Evolutionary conservation across 2,888 invertebrate genomes (phyloP).

Genomic region (Cheilosia urbana): DNA sequence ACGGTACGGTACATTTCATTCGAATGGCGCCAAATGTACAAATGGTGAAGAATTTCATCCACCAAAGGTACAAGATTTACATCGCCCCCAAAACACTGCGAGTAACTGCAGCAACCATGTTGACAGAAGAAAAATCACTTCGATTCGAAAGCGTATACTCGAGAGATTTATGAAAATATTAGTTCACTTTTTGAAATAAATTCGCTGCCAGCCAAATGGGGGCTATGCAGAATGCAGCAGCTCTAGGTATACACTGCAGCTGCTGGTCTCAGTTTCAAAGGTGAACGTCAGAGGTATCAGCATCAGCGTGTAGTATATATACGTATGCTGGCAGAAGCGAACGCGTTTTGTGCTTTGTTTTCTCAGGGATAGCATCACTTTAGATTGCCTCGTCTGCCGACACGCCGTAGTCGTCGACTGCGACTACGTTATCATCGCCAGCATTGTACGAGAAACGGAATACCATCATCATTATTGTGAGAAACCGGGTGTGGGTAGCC

Average conservation of each 20-base stretch:
- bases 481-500: constrained; percentile 31
- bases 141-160: constrained; percentile 63
- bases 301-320: constrained; percentile 4
- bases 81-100: constrained; percentile 8
- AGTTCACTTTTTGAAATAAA: constrained; percentile 69
- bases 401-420: constrained; percentile 3
- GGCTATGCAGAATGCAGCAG: constrained; percentile 29
- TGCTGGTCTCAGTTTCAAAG: constrained; percentile 31
- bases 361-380: constrained; percentile 58
- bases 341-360: constrained; percentile 66
- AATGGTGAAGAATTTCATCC: not conserved
- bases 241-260: not conserved
- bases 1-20: not conserved
- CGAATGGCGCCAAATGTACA: not conserved
- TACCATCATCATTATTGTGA: constrained; percentile 53
- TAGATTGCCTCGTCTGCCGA: constrained; percentile 54
- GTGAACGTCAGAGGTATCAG: constrained; percentile 33
- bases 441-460: constrained; percentile 37
- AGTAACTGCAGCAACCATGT: constrained; percentile 44
- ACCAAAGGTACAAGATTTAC: not conserved
- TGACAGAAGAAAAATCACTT: constrained; percentile 72
- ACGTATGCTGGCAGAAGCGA: constrained; percentile 4
- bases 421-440: constrained; percentile 17
- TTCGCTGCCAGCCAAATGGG: constrained; percentile 63
- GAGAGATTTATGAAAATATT: constrained; percentile 73